Conservation (phyloP, 2,113 vertebrate genomes). For the Butorides virescens region DNA sequence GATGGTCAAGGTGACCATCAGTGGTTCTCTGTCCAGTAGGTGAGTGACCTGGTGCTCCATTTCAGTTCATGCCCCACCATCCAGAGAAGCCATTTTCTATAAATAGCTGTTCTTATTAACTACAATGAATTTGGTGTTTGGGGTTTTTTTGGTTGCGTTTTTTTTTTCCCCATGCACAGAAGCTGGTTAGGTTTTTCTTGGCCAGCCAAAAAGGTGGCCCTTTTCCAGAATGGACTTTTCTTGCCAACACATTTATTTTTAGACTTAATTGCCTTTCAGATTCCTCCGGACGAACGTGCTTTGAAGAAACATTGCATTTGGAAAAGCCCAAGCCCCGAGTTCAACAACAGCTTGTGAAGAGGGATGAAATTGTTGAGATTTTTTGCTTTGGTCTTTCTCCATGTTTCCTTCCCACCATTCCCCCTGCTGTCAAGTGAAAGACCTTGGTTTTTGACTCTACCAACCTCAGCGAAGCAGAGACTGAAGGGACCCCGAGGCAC, state of each 20-base stretch:
- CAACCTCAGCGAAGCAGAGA: not conserved
- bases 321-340: not conserved
- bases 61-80: not conserved
- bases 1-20: not conserved
- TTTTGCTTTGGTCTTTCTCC: not conserved
- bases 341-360: not conserved
- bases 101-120: not conserved
- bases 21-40: not conserved
- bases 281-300: rapidly evolving
- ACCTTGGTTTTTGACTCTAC: not conserved
- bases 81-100: not conserved
- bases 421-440: not conserved
- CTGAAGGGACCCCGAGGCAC: not conserved
- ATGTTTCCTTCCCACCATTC: not conserved
- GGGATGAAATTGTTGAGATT: not conserved
- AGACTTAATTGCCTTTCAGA: not conserved
- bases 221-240: not conserved
- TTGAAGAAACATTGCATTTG: not conserved
- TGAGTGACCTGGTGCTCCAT: not conserved
- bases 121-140: not conserved
- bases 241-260: not conserved
- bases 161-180: not conserved
- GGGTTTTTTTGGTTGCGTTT: not conserved
- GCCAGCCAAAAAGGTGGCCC: not conserved
- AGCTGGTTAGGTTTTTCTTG: not conserved